phyloP scores from a whole-genome alignment of 2,113 vertebrate genomes.

The Terrapene triunguis region DNA sequence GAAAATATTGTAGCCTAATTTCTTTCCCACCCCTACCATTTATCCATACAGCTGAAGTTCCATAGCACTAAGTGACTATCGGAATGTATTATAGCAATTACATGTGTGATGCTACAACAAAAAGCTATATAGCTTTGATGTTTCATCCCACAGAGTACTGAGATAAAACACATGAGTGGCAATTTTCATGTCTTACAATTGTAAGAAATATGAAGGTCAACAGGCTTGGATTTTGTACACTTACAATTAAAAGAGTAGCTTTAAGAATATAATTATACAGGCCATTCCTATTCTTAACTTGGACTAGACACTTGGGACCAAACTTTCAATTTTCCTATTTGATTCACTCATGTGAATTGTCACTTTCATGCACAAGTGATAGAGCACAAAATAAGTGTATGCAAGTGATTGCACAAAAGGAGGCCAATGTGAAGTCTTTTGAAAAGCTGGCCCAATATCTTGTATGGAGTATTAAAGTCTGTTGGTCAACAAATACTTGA shows the following conservation, averaged over 20 bases:
- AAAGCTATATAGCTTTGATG: not conserved
- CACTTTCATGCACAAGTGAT: not conserved
- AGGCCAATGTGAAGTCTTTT: not conserved
- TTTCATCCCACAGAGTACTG: not conserved
- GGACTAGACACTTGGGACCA: not conserved
- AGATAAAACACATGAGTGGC: accelerated
- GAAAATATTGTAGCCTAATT: not conserved
- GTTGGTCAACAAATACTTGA: not conserved
- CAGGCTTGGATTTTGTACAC: not conserved
- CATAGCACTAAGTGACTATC: not conserved
- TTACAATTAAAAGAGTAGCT: not conserved
- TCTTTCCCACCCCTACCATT: not conserved
- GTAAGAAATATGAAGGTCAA: not conserved
- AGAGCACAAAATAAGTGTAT: not conserved
- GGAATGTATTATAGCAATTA: not conserved
- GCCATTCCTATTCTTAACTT: not conserved
- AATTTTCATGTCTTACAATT: not conserved
- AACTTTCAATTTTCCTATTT: not conserved
- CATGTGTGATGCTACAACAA: not conserved
- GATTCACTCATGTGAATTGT: not conserved
- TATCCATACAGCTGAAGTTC: not conserved
- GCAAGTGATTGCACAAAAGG: not conserved
- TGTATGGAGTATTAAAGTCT: not conserved
- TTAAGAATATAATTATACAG: not conserved
- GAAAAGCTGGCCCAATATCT: conserved; percentile 12